phyloP scores from a whole-genome alignment of 2,888 invertebrate genomes.

The Eristalinus sepulchralis region DNA sequence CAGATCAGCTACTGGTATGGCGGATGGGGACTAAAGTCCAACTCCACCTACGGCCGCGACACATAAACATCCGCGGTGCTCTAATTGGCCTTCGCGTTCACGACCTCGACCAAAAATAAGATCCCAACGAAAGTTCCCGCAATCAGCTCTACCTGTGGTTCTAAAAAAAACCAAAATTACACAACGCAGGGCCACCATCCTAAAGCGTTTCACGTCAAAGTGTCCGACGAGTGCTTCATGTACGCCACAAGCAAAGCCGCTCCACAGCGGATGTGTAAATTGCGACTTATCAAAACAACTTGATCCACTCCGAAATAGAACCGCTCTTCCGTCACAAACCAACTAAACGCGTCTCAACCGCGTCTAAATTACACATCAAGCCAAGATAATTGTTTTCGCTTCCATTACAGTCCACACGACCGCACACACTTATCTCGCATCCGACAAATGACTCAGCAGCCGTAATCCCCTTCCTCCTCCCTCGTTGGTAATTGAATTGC shows the following conservation, averaged over 20 bases:
- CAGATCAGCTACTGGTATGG: too few relatives aligned
- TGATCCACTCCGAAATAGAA: neutral
- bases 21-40: too few relatives aligned
- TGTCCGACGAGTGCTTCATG: too few relatives aligned
- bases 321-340: neutral
- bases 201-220: too few relatives aligned
- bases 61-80: too few relatives aligned
- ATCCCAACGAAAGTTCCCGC: too few relatives aligned
- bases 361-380: neutral
- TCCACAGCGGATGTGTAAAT: neutral
- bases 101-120: too few relatives aligned
- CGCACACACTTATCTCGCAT: constrained; percentile 27
- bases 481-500: neutral
- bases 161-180: too few relatives aligned
- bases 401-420: constrained; percentile 2
- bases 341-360: neutral
- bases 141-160: too few relatives aligned
- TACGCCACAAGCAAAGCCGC: neutral
- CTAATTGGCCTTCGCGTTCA: too few relatives aligned
- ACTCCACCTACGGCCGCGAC: too few relatives aligned
- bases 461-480: neutral
- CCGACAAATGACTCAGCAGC: constrained; percentile 2
- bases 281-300: neutral
- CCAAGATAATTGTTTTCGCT: constrained; percentile 3
- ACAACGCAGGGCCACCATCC: too few relatives aligned